phyloP scores from a whole-genome alignment of 2,888 invertebrate genomes.

The Drosophila tripunctata region DNA sequence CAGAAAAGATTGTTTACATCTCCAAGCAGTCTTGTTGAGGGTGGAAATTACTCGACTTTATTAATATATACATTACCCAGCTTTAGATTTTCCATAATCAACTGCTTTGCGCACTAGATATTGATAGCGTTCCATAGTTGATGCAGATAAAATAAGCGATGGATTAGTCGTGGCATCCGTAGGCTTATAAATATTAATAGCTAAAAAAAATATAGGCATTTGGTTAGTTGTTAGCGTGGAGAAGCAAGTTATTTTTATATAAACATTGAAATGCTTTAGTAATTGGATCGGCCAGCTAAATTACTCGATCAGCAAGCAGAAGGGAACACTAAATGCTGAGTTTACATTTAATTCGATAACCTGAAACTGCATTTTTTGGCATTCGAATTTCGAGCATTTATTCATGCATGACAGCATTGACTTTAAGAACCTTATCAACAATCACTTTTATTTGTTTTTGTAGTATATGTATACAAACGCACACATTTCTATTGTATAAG shows the following conservation, averaged over 20 bases:
- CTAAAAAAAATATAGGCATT: conserved; percentile 85
- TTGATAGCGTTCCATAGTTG: conserved; percentile 96
- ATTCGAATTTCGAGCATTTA: neutral
- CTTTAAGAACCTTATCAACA: conserved; percentile 11
- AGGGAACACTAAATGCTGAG: neutral
- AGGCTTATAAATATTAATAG: conserved; percentile 98
- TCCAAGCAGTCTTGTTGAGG: neutral
- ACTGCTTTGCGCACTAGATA: conserved; percentile 96
- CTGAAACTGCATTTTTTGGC: neutral
- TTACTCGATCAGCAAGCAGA: neutral
- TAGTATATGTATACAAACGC: neutral
- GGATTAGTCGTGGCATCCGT: conserved; percentile 99
- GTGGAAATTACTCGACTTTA: neutral
- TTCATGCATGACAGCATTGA: neutral
- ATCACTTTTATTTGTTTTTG: neutral
- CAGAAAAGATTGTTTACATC: neutral
- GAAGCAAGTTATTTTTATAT: neutral
- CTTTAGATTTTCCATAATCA: conserved; percentile 90
- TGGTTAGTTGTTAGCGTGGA: conserved; percentile 2
- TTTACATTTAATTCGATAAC: neutral
- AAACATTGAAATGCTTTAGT: neutral
- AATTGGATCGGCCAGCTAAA: neutral
- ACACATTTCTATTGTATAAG: conserved; percentile 27
- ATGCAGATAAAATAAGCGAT: conserved; percentile 96
- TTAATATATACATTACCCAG: conserved; percentile 84